Percentiles rank a stretch among this genome's conserved stretches.
Conservation (phyloP, 2,888 invertebrate genomes). For the Orchesellides sinensis region DNA sequence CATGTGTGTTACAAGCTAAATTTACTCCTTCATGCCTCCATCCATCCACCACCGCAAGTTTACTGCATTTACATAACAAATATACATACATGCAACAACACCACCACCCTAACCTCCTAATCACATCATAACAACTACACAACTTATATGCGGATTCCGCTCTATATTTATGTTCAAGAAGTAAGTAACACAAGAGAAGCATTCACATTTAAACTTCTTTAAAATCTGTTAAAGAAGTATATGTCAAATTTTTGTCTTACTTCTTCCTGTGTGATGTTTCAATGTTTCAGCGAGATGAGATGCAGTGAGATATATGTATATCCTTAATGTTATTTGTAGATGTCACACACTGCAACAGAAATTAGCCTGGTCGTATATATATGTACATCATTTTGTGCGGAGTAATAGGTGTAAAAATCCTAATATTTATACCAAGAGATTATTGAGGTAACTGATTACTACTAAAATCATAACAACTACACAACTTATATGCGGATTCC, state of each 20-base stretch:
- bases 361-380: not conserved
- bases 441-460: not conserved
- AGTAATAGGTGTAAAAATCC: not conserved
- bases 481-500: no score
- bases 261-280: conserved; percentile 23
- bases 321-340: no score
- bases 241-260: conserved; percentile 22
- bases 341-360: conserved; percentile 27
- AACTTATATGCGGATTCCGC: no score
- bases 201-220: not conserved
- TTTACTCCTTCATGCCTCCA: conserved; percentile 60
- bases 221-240: conserved; percentile 30
- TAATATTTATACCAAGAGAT: not conserved
- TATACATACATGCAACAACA: not conserved
- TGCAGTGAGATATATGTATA: conserved; percentile 20
- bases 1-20: conserved; percentile 67
- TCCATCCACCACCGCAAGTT: conserved; percentile 46
- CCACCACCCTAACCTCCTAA: conserved; percentile 7
- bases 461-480: no score
- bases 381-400: not conserved
- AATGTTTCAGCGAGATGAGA: conserved; percentile 9
- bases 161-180: no score
- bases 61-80: not conserved
- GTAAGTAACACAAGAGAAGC: not conserved
- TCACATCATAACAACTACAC: not conserved